Conservation (phyloP, 2,113 vertebrate species). For the Diglossa brunneiventris region DNA sequence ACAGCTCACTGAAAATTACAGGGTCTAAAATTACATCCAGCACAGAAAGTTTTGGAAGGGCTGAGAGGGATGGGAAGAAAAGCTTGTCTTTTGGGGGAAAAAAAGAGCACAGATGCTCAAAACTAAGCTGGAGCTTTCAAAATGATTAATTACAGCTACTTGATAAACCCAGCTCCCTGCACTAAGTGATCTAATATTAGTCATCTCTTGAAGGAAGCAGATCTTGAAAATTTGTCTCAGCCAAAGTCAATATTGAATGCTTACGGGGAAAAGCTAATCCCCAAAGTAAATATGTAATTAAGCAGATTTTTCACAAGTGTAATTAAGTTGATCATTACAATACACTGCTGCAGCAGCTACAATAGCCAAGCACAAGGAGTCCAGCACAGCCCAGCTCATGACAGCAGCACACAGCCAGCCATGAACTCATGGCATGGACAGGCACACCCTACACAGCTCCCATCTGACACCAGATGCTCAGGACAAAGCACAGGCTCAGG, state of each 20-base stretch:
- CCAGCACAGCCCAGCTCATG: background rate
- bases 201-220: conserved; percentile 39
- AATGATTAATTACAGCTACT: conserved; percentile 20
- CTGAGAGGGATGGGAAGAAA: background rate
- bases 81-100: background rate
- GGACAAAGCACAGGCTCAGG: background rate
- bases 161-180: background rate
- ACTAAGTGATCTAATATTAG: background rate
- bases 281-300: conserved; percentile 50
- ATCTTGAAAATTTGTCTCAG: background rate
- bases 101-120: background rate
- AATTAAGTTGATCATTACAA: conserved; percentile 11
- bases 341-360: background rate
- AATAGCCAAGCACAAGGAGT: background rate
- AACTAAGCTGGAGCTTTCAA: conserved; percentile 17
- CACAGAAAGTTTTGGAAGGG: background rate
- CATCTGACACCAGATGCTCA: background rate
- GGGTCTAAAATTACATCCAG: background rate
- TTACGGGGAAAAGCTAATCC: background rate
- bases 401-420: background rate
- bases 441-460: background rate
- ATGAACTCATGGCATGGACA: background rate
- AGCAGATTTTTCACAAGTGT: background rate
- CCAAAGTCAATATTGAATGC: conserved; percentile 51
- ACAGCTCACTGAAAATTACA: background rate